These are phyloP conservation scores for Drosophila trapezifrons DNA, from an alignment of 1,140 invertebrate species.

Conservation along the genomic window DNA sequence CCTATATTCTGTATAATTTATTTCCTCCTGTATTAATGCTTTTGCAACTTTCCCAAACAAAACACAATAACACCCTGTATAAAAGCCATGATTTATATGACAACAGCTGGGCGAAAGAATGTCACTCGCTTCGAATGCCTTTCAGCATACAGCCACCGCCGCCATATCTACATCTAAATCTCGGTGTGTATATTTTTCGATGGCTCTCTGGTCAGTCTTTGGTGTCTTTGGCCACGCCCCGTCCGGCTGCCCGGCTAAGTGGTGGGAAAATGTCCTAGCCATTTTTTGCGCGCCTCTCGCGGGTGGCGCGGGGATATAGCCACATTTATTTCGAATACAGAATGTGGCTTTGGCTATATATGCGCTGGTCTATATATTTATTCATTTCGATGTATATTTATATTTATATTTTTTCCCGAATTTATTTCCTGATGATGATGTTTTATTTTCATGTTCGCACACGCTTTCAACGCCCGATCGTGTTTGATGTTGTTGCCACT, in stretches of 20 bases:
- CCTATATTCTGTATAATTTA: background rate
- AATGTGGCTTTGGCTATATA: constrained; percentile 33
- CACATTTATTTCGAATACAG: constrained; percentile 36
- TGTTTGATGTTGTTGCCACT: constrained; percentile 69
- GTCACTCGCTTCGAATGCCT: constrained; percentile 61
- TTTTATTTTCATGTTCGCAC: constrained; percentile 81
- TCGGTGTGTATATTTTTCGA: constrained; percentile 30
- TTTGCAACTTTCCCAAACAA: background rate
- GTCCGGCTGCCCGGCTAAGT: constrained; percentile 10
- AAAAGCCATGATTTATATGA: constrained; percentile 70
- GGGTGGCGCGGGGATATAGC: constrained; percentile 9
- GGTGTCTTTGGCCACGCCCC: constrained; percentile 6
- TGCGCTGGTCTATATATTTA: constrained; percentile 44
- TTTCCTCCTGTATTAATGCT: too few relatives aligned
- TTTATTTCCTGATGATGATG: constrained; percentile 81
- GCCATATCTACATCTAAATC: constrained; percentile 49
- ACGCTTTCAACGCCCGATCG: constrained; percentile 67
- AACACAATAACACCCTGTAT: constrained; percentile 63
- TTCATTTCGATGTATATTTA: constrained; percentile 58
- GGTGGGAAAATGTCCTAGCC: constrained; percentile 37
- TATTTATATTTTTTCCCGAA: constrained; percentile 62
- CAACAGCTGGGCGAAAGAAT: constrained; percentile 73
- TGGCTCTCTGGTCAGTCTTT: constrained; percentile 25
- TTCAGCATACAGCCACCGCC: constrained; percentile 35
- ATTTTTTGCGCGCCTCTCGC: constrained; percentile 24